Base-by-base conservation (phyloP, 2,113 vertebrate species). In the Bos javanicus region DNA sequence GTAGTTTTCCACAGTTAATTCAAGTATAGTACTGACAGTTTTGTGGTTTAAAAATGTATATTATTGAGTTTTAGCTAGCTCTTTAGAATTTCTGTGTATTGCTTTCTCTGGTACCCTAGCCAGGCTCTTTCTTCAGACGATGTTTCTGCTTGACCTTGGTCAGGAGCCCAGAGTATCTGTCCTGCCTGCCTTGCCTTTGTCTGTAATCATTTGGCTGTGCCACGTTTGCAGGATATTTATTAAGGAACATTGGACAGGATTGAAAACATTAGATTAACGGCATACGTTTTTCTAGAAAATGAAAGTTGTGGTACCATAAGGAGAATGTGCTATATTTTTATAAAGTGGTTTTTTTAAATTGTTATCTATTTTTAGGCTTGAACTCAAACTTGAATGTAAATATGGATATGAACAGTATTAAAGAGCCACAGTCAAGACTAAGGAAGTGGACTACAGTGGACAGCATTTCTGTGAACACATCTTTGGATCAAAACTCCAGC, bases 361-460 rank as follows among this genome's bases (percentile, higher is more conserved):
- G 88, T 90, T 78, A 62, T 3, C 94, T 98, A 0, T 98, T 87
- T 93, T 97, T 96, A 99, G 99, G 99, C 99, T 99, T 99, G 99
- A 99, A 99, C 98, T 99, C 99, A 99, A 99, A 99, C 99, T 99
- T 99, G 99, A 99, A 99, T 99, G 99, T 99, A 99, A 99, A 99
- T 99, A 98, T 99, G 99, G 99, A 99, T 97, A 99, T 99, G 99
- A 99, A 99, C 98, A 99, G 99, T 99, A 99, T 99, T 99, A 99
- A 99, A 99, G 99, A 99, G 99, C 99, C 99, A 88, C 99, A 99
- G 97, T 99, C 99, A 98, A 99, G 99, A 97, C 97, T 99, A 98
- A 99, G 99, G 99, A 99, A 99, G 98, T 99, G 99, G 99, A 99
- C 99, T 97, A 99, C 99, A 87, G 99, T 99, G 95, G 99, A 99